Base-by-base conservation (phyloP, 2,113 vertebrate species). In the Pelusios castaneus region DNA sequence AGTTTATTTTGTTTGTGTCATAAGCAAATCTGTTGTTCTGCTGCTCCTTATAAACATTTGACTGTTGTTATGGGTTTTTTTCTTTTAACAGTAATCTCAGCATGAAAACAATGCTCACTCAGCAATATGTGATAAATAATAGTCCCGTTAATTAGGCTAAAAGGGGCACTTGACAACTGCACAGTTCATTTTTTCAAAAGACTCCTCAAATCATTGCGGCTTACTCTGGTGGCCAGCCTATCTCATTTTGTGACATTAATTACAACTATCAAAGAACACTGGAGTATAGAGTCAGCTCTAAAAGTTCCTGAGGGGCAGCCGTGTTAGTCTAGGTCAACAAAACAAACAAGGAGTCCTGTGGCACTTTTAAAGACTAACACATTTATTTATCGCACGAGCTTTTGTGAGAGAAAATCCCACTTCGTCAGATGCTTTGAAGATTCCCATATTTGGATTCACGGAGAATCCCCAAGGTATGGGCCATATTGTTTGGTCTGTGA, bases 171-270 rank as follows among this genome's bases (percentile, higher is more conserved):
- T 84, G 31, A 34, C 58, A 63, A 63, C 7, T 34, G 58, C 3
- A 34, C 14, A 63, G 3, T 63, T 34, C 34, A 63, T 63, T 6
- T 63, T 63, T 63, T 63, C 29, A 34, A 34, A 63, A 31, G 58
- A 63, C 31, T 63, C 29, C 29, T 63, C 6, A 63, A 63, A 63
- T 63, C 31, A 63, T 34, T 13, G 29, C 34, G 58, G 31, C 4
- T 11, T 63, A 34, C 14, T 34, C 31, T 63, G 43, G 43, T 27
- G 38, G 5, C 16, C 63, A 24, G 25, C 5, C 29, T 87, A 13
- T 0, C 0, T 88, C 78, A 34, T 89, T 67, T 75, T 34, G 6
- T 89, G 88, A 21, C 14, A 47, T 49, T 49, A 11, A 5, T 87
- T 54, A 54, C 19, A 77, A 29, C 22, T 90, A 25, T 85, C 38